Evolutionary conservation across 2,113 vertebrate genomes (phyloP).

Genomic region (Parotia lawesii): DNA sequence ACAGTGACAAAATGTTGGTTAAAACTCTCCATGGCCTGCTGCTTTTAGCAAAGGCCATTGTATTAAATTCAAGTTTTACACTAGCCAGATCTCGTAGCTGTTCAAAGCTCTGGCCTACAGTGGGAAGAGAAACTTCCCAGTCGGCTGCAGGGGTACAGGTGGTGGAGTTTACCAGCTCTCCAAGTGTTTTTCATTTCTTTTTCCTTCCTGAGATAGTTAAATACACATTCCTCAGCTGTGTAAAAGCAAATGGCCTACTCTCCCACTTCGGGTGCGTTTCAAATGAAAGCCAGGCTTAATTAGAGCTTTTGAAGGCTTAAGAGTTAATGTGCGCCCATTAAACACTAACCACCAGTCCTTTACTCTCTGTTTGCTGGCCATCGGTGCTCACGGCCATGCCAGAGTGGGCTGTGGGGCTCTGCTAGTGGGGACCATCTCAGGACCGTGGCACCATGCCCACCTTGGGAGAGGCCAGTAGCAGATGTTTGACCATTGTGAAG

Average conservation of each 20-base stretch:
- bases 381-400: background rate
- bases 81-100: background rate
- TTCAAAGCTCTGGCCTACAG: background rate
- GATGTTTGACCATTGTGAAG: background rate
- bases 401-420: background rate
- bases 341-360: background rate
- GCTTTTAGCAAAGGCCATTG: background rate
- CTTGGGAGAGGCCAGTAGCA: background rate
- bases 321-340: background rate
- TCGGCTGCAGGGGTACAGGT: background rate
- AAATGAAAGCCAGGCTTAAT: slow-evolving; percentile 51
- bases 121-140: background rate
- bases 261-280: background rate
- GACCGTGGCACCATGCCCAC: accelerated
- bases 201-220: slow-evolving; percentile 48
- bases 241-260: slow-evolving; percentile 31
- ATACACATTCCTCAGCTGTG: slow-evolving; percentile 18
- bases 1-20: background rate
- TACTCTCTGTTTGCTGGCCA: background rate
- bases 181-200: slow-evolving; percentile 43
- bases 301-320: slow-evolving; percentile 27
- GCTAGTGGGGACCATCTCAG: background rate
- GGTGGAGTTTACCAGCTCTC: slow-evolving; percentile 10
- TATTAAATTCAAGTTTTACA: background rate
- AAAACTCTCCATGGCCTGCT: background rate